Percentiles rank a stretch among this genome's conserved stretches.
Evolutionary conservation across 2,797 vertebrate species (phyloP).

Genomic region (Falco rusticolus): DNA sequence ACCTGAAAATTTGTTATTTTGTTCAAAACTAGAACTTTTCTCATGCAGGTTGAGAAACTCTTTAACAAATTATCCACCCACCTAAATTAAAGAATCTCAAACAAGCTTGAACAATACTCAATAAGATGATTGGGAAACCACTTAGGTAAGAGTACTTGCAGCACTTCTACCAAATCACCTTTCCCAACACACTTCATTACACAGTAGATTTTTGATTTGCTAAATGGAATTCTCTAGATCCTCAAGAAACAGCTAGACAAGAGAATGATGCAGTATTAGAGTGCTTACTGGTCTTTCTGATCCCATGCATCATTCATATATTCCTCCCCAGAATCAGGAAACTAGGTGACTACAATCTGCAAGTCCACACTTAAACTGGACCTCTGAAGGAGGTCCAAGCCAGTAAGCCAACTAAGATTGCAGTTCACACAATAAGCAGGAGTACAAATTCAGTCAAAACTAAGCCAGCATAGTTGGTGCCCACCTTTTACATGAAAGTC

Average conservation of each 20-base stretch:
- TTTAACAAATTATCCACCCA: background rate
- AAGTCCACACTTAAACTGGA: background rate
- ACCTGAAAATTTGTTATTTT: background rate
- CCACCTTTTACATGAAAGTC: background rate
- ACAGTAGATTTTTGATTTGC: background rate
- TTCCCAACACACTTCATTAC: background rate
- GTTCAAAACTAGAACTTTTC: background rate
- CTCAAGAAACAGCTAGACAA: background rate
- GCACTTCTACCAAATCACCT: background rate
- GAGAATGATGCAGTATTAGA: background rate
- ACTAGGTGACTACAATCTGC: background rate
- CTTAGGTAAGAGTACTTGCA: background rate
- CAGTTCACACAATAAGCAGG: background rate
- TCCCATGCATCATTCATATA: background rate
- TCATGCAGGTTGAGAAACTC: background rate
- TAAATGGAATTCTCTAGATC: background rate
- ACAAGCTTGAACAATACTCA: background rate
- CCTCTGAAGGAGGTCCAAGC: background rate
- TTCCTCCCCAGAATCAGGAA: background rate
- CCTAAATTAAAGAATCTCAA: background rate
- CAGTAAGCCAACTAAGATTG: background rate
- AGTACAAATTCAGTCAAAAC: background rate
- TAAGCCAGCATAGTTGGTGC: background rate
- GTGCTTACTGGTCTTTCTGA: background rate
- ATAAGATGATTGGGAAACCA: background rate